Conservation (phyloP, 2,113 vertebrate genomes). For the Malurus alboscapulatus region DNA sequence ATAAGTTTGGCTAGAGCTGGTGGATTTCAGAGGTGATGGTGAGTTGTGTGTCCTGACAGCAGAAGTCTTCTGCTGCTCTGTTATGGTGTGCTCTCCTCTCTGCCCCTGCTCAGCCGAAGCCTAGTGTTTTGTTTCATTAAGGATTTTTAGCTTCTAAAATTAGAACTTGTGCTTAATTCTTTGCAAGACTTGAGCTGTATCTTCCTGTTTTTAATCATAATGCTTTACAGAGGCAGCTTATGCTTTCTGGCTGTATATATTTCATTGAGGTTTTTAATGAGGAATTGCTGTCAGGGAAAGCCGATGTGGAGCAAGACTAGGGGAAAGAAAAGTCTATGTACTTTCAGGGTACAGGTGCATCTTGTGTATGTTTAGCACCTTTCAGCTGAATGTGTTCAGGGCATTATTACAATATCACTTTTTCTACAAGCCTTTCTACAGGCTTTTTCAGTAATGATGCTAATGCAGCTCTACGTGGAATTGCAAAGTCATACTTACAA, state of each 20-base stretch:
- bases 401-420: not conserved
- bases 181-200: not conserved
- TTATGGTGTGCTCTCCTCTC: not conserved
- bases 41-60: not conserved
- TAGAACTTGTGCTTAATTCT: not conserved
- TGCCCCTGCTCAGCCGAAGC: not conserved
- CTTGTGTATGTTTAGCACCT: not conserved
- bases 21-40: not conserved
- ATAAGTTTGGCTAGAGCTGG: not conserved
- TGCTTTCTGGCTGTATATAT: not conserved
- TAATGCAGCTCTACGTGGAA: not conserved
- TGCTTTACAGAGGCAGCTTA: not conserved
- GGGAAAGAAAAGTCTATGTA: not conserved
- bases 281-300: not conserved
- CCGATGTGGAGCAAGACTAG: not conserved
- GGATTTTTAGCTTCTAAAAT: not conserved
- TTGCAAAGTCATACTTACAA: not conserved
- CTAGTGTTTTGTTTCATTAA: not conserved
- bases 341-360: not conserved
- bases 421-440: not conserved
- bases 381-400: not conserved
- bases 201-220: slow-evolving; percentile 12
- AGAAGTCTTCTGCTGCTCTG: not conserved
- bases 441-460: not conserved
- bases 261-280: not conserved